These are phyloP conservation scores for Achlya flavicornis DNA, from an alignment of 2,888 invertebrate species.

Conservation along the genomic window DNA sequence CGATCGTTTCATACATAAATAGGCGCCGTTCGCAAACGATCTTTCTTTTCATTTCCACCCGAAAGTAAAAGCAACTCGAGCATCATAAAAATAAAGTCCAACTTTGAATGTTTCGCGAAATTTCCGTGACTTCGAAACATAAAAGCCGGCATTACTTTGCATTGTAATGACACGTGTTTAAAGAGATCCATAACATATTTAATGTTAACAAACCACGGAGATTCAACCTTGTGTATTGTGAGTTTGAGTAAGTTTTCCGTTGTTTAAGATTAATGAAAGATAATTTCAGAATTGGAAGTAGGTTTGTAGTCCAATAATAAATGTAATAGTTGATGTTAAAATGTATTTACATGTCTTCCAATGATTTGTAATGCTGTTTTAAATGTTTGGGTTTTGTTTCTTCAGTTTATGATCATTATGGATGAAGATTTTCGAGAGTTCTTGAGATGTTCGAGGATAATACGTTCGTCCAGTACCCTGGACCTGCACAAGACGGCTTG, in stretches of 20 bases:
- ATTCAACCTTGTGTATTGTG: slow-evolving; percentile 10
- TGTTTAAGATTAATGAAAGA: slow-evolving; percentile 14
- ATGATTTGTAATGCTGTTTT: neutral
- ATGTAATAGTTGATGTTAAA: slow-evolving; percentile 14
- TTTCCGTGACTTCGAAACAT: slow-evolving; percentile 43
- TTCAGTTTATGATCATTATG: neutral
- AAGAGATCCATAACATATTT: slow-evolving; percentile 38
- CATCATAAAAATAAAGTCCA: slow-evolving; percentile 19
- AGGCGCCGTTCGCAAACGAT: slow-evolving; percentile 30
- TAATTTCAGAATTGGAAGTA: slow-evolving; percentile 28
- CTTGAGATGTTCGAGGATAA: neutral
- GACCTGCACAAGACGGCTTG: too few species aligned
- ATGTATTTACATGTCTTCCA: neutral
- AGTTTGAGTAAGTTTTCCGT: neutral
- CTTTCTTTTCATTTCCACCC: slow-evolving; percentile 20
- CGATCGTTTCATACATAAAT: slow-evolving; percentile 28
- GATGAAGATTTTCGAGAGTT: too few species aligned
- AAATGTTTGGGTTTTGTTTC: neutral
- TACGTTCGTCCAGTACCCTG: neutral
- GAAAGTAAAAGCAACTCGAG: slow-evolving; percentile 11
- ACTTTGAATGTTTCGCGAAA: slow-evolving; percentile 17
- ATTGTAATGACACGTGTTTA: slow-evolving; percentile 49
- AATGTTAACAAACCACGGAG: slow-evolving; percentile 17
- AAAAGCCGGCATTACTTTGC: slow-evolving; percentile 43
- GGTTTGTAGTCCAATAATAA: slow-evolving; percentile 29